Conservation (phyloP, 2,888 invertebrate species). For the Gortyna flavago region DNA sequence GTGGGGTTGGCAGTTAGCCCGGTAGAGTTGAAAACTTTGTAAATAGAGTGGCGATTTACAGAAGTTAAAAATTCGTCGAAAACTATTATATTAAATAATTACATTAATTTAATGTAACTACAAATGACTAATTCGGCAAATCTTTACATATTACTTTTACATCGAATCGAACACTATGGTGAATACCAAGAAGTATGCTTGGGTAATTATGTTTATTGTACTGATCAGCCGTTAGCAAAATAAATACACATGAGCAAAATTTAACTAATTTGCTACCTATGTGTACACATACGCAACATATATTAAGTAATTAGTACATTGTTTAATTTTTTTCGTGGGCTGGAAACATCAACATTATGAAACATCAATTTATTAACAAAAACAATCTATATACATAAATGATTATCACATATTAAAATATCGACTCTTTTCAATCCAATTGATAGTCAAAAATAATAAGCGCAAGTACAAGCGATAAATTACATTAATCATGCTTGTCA, state of each 20-base stretch:
- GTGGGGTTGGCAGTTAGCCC: conserved; percentile 72
- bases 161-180: conserved; percentile 85
- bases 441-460: conserved; percentile 54
- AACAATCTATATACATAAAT: conserved; percentile 83
- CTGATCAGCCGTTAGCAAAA: conserved; percentile 67
- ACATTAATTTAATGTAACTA: conserved; percentile 78
- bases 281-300: conserved; percentile 62
- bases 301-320: conserved; percentile 67
- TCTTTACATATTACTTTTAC: conserved; percentile 81
- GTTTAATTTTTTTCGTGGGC: conserved; percentile 75
- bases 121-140: conserved; percentile 88
- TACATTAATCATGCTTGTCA: conserved; percentile 26
- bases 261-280: conserved; percentile 61
- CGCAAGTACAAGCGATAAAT: conserved; percentile 46
- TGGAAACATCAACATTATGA: conserved; percentile 86
- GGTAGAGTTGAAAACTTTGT: conserved; percentile 75
- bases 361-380: conserved; percentile 87
- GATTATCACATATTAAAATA: conserved; percentile 81
- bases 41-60: conserved; percentile 79
- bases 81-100: conserved; percentile 75
- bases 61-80: conserved; percentile 82
- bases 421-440: conserved; percentile 73
- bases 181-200: conserved; percentile 72
- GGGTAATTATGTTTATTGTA: conserved; percentile 55
- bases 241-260: conserved; percentile 61